A percentile compares a stretch with the other conserved stretches of the same genome.
Evolutionary conservation across 1,140 invertebrate species (phyloP).

Genomic region (Camponotus pennsylvanicus): DNA sequence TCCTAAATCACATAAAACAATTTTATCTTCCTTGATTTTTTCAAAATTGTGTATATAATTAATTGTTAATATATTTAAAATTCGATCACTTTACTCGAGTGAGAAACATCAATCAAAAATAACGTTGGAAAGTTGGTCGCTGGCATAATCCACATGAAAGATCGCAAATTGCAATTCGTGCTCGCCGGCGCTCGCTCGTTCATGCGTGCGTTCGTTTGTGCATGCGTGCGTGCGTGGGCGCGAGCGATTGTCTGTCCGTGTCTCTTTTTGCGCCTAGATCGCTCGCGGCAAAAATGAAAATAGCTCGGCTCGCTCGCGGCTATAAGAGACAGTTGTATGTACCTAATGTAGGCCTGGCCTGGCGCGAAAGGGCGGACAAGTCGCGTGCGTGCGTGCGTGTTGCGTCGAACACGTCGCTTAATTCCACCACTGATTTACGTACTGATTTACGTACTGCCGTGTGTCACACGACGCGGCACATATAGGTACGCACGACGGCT

Average conservation of each 20-base stretch:
- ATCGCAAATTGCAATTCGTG: constrained; percentile 25
- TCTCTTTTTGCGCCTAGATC: constrained; percentile 74
- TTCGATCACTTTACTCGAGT: too few species aligned
- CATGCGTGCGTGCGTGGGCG: constrained; percentile 67
- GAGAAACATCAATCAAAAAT: too few species aligned
- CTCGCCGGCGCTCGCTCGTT: neutral
- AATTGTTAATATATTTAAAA: too few species aligned
- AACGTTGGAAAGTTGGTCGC: too few species aligned
- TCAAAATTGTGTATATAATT: too few species aligned
- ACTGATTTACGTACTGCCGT: constrained; percentile 77
- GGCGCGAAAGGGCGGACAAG: constrained; percentile 76
- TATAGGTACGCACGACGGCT: constrained; percentile 20
- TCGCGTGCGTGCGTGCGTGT: constrained; percentile 49
- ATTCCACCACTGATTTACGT: constrained; percentile 63
- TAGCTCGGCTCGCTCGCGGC: constrained; percentile 64
- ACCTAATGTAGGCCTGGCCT: neutral
- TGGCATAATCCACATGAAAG: too few species aligned
- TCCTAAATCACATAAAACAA: too few species aligned
- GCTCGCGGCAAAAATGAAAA: constrained; percentile 76
- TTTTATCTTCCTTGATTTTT: too few species aligned
- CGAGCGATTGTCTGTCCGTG: constrained; percentile 67
- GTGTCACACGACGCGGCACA: neutral
- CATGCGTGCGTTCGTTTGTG: constrained; percentile 64
- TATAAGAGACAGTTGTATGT: constrained; percentile 23
- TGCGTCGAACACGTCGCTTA: constrained; percentile 54